Conservation (phyloP, 2,113 vertebrate genomes). For the Oenanthe oenanthe region DNA sequence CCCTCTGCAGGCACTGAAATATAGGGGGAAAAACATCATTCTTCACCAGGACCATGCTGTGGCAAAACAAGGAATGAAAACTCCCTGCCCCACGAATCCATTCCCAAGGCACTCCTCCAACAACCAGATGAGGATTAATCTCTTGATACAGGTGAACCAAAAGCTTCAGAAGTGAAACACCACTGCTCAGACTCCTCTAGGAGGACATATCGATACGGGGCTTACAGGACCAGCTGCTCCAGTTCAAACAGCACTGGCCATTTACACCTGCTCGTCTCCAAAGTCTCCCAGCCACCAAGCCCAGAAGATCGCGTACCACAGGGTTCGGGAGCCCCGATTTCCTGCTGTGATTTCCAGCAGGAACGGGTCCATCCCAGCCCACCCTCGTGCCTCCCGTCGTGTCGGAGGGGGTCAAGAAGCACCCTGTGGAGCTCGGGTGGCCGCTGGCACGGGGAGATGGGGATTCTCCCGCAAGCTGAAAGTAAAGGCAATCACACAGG, state of each 20-base stretch:
- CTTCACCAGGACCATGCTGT: neutral
- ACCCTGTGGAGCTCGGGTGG: neutral
- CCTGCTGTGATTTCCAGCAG: neutral
- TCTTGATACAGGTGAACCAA: neutral
- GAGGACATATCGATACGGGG: neutral
- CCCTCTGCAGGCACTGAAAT: neutral
- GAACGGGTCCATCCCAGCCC: neutral
- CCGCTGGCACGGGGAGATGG: too few relatives aligned
- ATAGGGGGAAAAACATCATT: neutral
- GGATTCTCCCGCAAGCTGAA: neutral
- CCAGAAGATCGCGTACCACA: fast-evolving
- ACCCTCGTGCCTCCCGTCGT: neutral
- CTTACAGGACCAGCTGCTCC: neutral
- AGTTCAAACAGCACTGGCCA: neutral
- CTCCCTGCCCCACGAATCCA: fast-evolving
- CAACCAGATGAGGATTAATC: neutral
- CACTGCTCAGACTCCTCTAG: neutral
- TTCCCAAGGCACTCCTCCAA: fast-evolving
- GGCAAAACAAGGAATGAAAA: neutral
- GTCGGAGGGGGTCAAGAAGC: neutral
- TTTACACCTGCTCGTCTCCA: neutral
- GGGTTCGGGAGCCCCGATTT: neutral
- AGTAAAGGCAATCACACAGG: neutral
- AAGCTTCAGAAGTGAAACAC: neutral
- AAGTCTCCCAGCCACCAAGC: neutral